Evolutionary conservation across 2,113 vertebrate species (phyloP).

Genomic region (Terrapene triunguis): DNA sequence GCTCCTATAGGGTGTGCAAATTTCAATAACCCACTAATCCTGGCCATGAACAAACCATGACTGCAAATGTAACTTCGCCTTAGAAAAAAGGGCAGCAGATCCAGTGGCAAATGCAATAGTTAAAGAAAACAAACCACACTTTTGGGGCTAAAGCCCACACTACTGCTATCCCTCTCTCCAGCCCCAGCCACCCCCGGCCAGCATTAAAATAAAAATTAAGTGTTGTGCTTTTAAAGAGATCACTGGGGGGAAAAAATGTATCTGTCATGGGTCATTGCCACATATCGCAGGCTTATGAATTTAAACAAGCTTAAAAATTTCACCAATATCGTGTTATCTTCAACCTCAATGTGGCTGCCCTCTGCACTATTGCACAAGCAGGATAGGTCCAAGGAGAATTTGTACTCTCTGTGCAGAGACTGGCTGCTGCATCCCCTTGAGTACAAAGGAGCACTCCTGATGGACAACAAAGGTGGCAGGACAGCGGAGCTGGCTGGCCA

Average conservation of each 20-base stretch:
- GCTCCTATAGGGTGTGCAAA: constrained; percentile 27
- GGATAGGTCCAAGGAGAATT: fast-evolving
- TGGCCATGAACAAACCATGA: constrained; percentile 31
- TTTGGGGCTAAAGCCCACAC: neutral
- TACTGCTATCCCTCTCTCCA: neutral
- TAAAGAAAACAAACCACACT: constrained; percentile 23
- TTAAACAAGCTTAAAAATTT: neutral
- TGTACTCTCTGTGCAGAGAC: neutral
- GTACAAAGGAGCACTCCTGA: neutral
- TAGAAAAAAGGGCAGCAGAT: neutral
- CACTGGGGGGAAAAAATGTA: constrained; percentile 9
- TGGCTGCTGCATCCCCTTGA: neutral
- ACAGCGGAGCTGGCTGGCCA: fast-evolving
- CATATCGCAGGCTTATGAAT: neutral
- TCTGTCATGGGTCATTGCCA: neutral
- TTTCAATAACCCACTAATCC: constrained; percentile 57
- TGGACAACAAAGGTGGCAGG: neutral
- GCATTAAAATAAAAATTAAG: neutral
- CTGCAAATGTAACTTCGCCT: constrained; percentile 62
- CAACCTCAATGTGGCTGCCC: neutral
- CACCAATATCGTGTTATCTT: neutral
- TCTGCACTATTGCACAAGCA: fast-evolving
- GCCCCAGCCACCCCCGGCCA: neutral
- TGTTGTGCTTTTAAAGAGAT: constrained; percentile 26
- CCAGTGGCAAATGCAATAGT: neutral